These are phyloP conservation scores for Megalopta genalis DNA, from an alignment of 1,140 invertebrate genomes.

Conservation along the genomic window DNA sequence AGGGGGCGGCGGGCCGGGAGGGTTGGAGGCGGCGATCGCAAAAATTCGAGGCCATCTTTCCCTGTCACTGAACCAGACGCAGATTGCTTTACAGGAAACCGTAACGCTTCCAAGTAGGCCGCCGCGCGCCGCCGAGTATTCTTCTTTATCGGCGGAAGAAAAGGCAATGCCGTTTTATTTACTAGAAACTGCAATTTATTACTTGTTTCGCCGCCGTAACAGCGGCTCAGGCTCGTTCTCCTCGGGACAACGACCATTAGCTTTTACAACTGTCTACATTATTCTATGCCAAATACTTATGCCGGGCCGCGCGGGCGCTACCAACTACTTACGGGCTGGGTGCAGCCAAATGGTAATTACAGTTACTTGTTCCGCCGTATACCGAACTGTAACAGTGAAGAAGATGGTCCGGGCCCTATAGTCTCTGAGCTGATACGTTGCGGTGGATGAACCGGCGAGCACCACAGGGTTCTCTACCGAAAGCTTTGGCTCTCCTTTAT, in stretches of 20 bases:
- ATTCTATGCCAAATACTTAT: slow-evolving; percentile 9
- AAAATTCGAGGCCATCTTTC: background rate
- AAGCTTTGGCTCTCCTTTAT: background rate
- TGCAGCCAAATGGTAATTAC: slow-evolving; percentile 22
- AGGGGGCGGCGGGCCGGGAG: no score
- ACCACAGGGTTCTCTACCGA: background rate
- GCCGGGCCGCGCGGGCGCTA: background rate
- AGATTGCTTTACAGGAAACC: background rate
- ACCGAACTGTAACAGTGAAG: background rate
- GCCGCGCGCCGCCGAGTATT: background rate
- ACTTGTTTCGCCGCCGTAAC: background rate
- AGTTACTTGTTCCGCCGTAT: slow-evolving; percentile 4
- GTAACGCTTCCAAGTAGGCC: background rate
- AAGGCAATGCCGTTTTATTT: background rate
- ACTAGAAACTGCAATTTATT: background rate
- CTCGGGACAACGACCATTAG: slow-evolving; percentile 12
- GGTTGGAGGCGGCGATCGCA: background rate
- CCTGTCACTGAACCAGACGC: background rate
- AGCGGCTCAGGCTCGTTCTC: background rate
- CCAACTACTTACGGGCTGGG: slow-evolving; percentile 12
- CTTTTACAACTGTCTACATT: slow-evolving; percentile 16
- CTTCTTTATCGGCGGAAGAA: background rate
- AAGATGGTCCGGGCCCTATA: background rate
- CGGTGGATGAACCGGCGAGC: background rate
- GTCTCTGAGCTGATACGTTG: background rate